Evolutionary conservation across 1,140 invertebrate species (phyloP).

Genomic region (Monomorium pharaonis): DNA sequence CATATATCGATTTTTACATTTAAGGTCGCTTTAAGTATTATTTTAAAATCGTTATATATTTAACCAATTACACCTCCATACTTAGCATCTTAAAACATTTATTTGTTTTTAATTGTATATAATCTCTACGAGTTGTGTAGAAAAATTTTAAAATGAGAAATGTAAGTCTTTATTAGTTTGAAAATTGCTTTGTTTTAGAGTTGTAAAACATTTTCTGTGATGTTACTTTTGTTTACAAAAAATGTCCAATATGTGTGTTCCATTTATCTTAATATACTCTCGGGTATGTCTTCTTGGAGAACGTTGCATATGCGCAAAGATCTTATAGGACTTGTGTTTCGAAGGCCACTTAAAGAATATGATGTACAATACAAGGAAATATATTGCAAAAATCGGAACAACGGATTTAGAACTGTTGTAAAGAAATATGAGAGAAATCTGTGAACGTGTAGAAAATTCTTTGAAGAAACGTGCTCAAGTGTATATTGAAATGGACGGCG

Average conservation of each 20-base stretch:
- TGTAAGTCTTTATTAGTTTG: not conserved
- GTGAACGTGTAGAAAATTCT: slow-evolving; percentile 19
- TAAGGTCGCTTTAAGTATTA: too few species aligned
- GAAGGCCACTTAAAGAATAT: slow-evolving; percentile 12
- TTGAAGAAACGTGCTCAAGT: slow-evolving; percentile 42
- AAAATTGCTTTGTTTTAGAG: not conserved
- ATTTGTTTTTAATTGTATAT: not conserved
- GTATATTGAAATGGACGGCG: slow-evolving; percentile 26
- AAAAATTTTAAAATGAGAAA: not conserved
- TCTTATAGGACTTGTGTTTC: not conserved
- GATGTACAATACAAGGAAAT: not conserved
- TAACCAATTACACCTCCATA: too few species aligned
- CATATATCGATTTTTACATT: not conserved
- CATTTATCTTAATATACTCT: not conserved
- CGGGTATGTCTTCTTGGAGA: not conserved
- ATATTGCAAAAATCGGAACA: slow-evolving; percentile 8
- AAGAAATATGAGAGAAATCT: not conserved
- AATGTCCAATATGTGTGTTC: not conserved
- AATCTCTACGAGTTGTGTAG: not conserved
- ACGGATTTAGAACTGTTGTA: slow-evolving; percentile 1
- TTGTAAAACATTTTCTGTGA: not conserved
- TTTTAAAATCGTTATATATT: too few species aligned
- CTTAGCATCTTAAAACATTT: too few species aligned
- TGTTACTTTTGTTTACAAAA: not conserved
- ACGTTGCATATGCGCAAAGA: not conserved